Percentiles rank a stretch among this genome's conserved stretches.
phyloP scores from a whole-genome alignment of 2,888 invertebrate species.

The Lamellibrachia satsuma region DNA sequence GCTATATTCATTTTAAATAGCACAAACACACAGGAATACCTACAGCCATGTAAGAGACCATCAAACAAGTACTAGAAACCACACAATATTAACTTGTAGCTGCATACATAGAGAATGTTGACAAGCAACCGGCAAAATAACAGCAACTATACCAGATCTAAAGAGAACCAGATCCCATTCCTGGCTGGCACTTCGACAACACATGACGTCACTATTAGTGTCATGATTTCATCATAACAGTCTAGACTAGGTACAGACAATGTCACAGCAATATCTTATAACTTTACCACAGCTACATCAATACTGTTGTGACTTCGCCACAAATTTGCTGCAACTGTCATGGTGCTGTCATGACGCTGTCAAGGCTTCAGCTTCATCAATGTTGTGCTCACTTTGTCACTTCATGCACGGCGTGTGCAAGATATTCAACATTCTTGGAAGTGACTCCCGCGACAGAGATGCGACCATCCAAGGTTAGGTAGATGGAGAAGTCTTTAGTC shows the following conservation, averaged over 20 bases:
- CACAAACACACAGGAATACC: background rate
- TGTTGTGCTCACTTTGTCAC: constrained; percentile 75
- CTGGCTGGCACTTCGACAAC: background rate
- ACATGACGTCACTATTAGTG: background rate
- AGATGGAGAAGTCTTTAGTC: constrained; percentile 90
- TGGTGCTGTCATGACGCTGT: background rate
- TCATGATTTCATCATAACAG: background rate
- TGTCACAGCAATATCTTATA: background rate
- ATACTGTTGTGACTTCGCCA: background rate
- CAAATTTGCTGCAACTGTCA: background rate
- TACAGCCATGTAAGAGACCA: no score
- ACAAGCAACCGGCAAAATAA: background rate
- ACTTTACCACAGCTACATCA: background rate
- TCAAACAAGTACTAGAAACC: background rate
- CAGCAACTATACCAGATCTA: background rate
- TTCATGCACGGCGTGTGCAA: constrained; percentile 92
- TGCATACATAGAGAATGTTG: background rate
- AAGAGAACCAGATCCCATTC: background rate
- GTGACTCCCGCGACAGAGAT: constrained; percentile 98
- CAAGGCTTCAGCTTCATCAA: background rate
- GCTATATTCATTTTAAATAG: background rate
- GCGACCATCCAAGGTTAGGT: constrained; percentile 95
- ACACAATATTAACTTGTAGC: background rate
- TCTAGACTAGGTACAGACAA: background rate
- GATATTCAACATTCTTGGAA: constrained; percentile 91